Evolutionary conservation across 2,113 vertebrate genomes (phyloP).

Genomic region (Sorex fumeus): DNA sequence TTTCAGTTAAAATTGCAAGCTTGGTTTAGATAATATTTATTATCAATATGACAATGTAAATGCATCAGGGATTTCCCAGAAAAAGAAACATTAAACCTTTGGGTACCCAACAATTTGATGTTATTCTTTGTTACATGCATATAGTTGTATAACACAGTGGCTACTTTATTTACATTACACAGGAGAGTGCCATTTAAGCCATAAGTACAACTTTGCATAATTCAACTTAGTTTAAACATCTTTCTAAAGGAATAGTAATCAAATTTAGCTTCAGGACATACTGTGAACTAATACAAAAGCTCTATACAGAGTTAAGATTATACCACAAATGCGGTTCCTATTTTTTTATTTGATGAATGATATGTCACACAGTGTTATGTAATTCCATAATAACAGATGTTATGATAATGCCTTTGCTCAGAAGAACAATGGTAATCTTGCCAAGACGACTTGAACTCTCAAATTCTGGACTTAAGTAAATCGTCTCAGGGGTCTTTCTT

Average conservation of each 20-base stretch:
- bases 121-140: slow-evolving; percentile 73
- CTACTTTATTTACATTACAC: slow-evolving; percentile 80
- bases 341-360: slow-evolving; percentile 83
- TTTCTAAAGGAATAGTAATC: slow-evolving; percentile 80
- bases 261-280: slow-evolving; percentile 79
- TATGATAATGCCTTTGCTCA: slow-evolving; percentile 74
- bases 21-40: slow-evolving; percentile 69
- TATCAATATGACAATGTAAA: slow-evolving; percentile 61
- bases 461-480: slow-evolving; percentile 69
- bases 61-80: slow-evolving; percentile 78
- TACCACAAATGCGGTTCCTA: slow-evolving; percentile 70
- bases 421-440: slow-evolving; percentile 75
- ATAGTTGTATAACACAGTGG: slow-evolving; percentile 50
- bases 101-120: slow-evolving; percentile 73
- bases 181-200: slow-evolving; percentile 80
- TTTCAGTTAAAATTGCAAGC: slow-evolving; percentile 67
- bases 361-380: slow-evolving; percentile 79
- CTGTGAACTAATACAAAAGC: slow-evolving; percentile 75
- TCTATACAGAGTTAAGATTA: slow-evolving; percentile 79
- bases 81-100: slow-evolving; percentile 75
- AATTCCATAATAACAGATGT: slow-evolving; percentile 71
- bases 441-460: slow-evolving; percentile 72
- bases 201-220: slow-evolving; percentile 80
- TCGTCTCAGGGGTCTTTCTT: slow-evolving; percentile 33
- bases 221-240: slow-evolving; percentile 82